Conservation (phyloP, 2,888 invertebrate genomes). For the Drosophila maculinotata region DNA sequence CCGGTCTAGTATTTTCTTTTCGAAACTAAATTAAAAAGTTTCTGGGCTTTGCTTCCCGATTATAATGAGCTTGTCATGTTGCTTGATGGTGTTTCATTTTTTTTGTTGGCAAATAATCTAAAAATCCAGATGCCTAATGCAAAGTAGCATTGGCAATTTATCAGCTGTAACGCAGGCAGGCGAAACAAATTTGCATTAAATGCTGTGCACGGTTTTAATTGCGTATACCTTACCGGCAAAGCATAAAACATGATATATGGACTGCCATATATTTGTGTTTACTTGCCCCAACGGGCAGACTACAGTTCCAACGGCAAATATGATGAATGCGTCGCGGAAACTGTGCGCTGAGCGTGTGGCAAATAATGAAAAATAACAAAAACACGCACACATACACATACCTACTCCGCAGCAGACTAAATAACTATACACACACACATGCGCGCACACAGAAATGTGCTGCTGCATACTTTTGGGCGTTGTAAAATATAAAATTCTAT, state of each 20-base stretch:
- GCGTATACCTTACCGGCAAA: constrained; percentile 28
- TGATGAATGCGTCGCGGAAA: constrained; percentile 68
- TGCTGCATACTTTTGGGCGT: constrained; percentile 74
- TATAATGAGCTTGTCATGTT: constrained; percentile 70
- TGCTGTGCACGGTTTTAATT: constrained; percentile 42
- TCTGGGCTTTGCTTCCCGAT: constrained; percentile 23
- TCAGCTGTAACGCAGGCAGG: constrained; percentile 12
- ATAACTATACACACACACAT: constrained; percentile 53
- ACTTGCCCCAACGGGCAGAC: constrained; percentile 39
- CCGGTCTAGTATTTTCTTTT: constrained; percentile 65
- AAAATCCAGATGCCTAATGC: constrained; percentile 14
- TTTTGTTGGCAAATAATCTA: background rate
- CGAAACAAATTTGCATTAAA: constrained; percentile 43
- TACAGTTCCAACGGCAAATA: constrained; percentile 44
- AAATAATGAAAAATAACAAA: constrained; percentile 74
- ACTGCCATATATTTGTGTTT: constrained; percentile 29
- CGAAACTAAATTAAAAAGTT: constrained; percentile 75
- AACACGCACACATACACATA: constrained; percentile 7
- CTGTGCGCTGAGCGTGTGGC: constrained; percentile 45
- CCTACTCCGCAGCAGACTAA: constrained; percentile 37
- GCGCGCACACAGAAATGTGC: background rate
- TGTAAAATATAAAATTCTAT: constrained; percentile 84
- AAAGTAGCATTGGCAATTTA: constrained; percentile 29
- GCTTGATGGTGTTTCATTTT: constrained; percentile 20
- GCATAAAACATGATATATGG: constrained; percentile 25